Evolutionary conservation across 1,140 invertebrate genomes (phyloP).

Genomic region (Drosophila pachea): DNA sequence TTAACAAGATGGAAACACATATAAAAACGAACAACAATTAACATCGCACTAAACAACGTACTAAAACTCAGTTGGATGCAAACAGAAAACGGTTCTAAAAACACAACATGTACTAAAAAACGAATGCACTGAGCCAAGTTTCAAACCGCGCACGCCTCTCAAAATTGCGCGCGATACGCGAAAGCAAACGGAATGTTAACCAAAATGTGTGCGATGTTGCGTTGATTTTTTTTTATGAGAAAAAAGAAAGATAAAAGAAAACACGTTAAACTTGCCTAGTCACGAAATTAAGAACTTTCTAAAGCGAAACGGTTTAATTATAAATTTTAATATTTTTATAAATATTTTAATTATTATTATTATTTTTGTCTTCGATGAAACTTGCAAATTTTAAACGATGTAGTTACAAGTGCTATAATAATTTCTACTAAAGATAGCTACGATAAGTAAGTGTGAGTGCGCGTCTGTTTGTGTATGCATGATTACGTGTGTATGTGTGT

Average conservation of each 20-base stretch:
- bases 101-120: constrained; percentile 52
- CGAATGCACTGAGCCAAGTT: constrained; percentile 51
- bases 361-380: constrained; percentile 20
- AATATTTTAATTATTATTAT: constrained; percentile 33
- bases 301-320: constrained; percentile 54
- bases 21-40: constrained; percentile 61
- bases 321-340: constrained; percentile 34
- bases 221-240: constrained; percentile 29
- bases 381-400: constrained; percentile 30
- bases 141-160: constrained; percentile 34
- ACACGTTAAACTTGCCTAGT: constrained; percentile 68
- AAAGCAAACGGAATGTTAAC: constrained; percentile 2
- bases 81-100: constrained; percentile 27
- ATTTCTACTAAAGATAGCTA: constrained; percentile 67
- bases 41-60: constrained; percentile 64
- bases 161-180: constrained; percentile 12
- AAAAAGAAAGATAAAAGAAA: constrained; percentile 25
- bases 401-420: constrained; percentile 69
- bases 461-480: constrained; percentile 4
- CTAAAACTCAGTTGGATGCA: constrained; percentile 20
- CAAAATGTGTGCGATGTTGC: constrained; percentile 39
- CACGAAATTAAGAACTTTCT: constrained; percentile 73
- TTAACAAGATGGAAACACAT: constrained; percentile 11
- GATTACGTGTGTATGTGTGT: constrained; percentile 2
- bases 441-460: constrained; percentile 37